Evolutionary conservation across 2,113 vertebrate genomes (phyloP).

Genomic region (Austrofundulus limnaeus): DNA sequence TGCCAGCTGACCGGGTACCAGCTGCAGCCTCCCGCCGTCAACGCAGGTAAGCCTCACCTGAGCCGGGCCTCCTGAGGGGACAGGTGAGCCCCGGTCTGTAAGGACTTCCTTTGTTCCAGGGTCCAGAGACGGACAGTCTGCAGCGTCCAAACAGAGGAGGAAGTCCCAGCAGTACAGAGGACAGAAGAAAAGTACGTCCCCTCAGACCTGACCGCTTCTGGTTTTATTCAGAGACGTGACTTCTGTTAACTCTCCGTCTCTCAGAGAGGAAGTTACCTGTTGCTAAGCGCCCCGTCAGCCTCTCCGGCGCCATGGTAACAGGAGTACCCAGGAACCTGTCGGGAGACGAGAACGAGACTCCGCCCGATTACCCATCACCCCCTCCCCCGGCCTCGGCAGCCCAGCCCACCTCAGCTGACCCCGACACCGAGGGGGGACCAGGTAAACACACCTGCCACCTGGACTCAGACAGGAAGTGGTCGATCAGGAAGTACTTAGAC

Average conservation of each 20-base stretch:
- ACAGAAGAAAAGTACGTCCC: constrained; percentile 90
- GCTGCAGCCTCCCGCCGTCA: constrained; percentile 91
- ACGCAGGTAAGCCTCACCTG: constrained; percentile 65
- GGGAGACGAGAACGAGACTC: constrained; percentile 83
- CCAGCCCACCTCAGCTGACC: constrained; percentile 78
- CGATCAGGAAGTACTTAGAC: too few species aligned
- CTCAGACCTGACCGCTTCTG: neutral
- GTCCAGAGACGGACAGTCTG: constrained; percentile 87
- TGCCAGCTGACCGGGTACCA: constrained; percentile 95
- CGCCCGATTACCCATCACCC: constrained; percentile 82
- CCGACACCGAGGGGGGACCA: constrained; percentile 76
- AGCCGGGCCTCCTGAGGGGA: neutral
- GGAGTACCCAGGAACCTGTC: constrained; percentile 84
- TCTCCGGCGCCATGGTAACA: constrained; percentile 76
- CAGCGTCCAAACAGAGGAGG: constrained; percentile 93
- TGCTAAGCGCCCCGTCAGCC: constrained; percentile 83
- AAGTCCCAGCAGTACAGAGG: constrained; percentile 95
- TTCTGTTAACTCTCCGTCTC: neutral
- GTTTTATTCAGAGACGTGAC: neutral
- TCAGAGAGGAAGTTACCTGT: constrained; percentile 87
- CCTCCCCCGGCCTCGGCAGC: constrained; percentile 80
- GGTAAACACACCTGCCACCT: constrained; percentile 24
- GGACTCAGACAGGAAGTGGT: neutral
- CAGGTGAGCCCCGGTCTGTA: neutral
- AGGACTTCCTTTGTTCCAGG: constrained; percentile 66